These are phyloP conservation scores for Volucella zonaria DNA, from an alignment of 2,888 invertebrate species.

Conservation along the genomic window DNA sequence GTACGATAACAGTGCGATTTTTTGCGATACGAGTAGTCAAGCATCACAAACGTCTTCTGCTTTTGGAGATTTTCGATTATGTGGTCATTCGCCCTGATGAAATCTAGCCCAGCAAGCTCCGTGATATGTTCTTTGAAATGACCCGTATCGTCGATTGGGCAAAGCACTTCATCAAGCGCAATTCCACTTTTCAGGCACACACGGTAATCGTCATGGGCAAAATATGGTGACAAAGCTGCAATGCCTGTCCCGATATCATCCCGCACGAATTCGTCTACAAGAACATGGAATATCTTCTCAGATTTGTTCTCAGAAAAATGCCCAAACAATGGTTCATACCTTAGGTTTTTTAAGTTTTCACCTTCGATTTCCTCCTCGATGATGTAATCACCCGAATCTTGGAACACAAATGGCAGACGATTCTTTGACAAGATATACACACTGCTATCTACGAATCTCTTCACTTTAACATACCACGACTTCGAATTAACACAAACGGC, in stretches of 20 bases:
- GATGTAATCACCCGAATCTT: conserved; percentile 88
- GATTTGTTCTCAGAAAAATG: conserved; percentile 79
- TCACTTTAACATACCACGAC: conserved; percentile 90
- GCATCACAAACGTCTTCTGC: conserved; percentile 88
- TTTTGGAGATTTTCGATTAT: conserved; percentile 92
- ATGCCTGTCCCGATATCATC: conserved; percentile 97
- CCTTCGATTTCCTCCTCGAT: conserved; percentile 91
- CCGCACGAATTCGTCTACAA: conserved; percentile 94
- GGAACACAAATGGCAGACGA: conserved; percentile 89
- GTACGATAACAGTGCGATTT: conserved; percentile 99
- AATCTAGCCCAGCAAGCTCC: conserved; percentile 93
- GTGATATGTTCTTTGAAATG: conserved; percentile 90
- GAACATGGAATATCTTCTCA: conserved; percentile 89
- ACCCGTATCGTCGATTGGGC: conserved; percentile 95
- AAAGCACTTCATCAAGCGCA: conserved; percentile 93
- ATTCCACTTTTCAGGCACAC: conserved; percentile 88
- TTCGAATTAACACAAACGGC: conserved; percentile 95
- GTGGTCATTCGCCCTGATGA: conserved; percentile 97
- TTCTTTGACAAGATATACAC: conserved; percentile 91
- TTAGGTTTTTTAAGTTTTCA: conserved; percentile 87
- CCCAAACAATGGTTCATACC: conserved; percentile 92
- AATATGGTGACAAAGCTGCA: conserved; percentile 98
- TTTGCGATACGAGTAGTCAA: conserved; percentile 91
- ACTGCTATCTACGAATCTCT: conserved; percentile 81
- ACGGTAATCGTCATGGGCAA: conserved; percentile 97